Conservation (phyloP, 2,113 vertebrate genomes). For the Hydropotes inermis region DNA sequence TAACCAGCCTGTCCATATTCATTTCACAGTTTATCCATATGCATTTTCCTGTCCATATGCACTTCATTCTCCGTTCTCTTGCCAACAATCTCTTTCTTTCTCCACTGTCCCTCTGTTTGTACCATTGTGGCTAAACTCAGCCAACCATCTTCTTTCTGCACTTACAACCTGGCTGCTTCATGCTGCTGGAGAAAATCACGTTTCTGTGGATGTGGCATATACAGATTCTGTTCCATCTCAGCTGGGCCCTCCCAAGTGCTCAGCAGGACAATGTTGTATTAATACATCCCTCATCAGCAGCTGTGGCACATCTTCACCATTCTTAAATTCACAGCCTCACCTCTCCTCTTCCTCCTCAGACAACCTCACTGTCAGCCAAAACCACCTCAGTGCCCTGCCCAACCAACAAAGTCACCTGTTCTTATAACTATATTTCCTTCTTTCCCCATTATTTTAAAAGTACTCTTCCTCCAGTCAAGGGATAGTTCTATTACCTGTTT, state of each 20-base stretch:
- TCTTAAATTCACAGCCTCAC: neutral
- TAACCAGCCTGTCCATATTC: neutral
- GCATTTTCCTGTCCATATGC: neutral
- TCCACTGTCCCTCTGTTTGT: neutral
- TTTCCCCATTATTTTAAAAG: neutral
- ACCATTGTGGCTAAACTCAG: neutral
- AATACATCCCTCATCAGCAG: neutral
- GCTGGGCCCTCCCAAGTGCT: neutral
- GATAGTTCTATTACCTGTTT: neutral
- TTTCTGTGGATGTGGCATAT: too few species aligned
- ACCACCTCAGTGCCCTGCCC: neutral
- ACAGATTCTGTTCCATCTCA: accelerated
- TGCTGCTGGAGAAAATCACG: neutral
- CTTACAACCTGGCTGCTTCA: neutral
- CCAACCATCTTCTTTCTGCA: neutral
- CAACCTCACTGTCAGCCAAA: neutral
- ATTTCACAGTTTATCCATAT: neutral
- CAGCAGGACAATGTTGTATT: neutral
- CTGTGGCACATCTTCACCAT: neutral
- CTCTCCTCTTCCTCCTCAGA: neutral
- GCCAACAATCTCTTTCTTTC: neutral
- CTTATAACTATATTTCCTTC: neutral
- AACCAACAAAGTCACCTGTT: neutral
- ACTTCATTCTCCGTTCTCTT: neutral
- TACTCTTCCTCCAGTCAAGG: neutral